Conservation (phyloP, 2,113 vertebrate species). For the Menura novaehollandiae region DNA sequence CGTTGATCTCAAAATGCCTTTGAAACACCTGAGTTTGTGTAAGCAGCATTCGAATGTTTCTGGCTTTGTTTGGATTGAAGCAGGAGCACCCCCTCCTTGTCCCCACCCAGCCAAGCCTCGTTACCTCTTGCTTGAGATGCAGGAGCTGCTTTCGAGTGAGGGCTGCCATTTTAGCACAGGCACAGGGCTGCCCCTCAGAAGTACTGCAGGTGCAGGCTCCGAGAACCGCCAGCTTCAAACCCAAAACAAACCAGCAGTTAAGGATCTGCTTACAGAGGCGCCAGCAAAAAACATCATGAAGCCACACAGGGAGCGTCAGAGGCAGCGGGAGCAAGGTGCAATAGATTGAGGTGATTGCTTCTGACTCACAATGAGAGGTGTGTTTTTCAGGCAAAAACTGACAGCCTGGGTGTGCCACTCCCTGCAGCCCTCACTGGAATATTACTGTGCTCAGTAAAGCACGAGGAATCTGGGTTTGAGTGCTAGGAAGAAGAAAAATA, state of each 20-base stretch:
- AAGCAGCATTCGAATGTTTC: background rate
- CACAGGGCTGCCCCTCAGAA: slow-evolving; percentile 70
- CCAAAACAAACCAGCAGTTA: background rate
- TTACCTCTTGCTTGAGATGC: slow-evolving; percentile 86
- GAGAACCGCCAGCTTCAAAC: slow-evolving; percentile 81
- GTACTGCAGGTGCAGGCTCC: slow-evolving; percentile 81
- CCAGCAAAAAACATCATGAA: background rate
- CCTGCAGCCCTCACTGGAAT: background rate
- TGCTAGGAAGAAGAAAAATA: background rate
- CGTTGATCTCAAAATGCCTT: background rate
- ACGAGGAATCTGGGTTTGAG: background rate
- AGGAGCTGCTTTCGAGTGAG: slow-evolving; percentile 81
- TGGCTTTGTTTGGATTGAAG: background rate
- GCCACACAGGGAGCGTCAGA: background rate
- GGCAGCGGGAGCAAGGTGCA: background rate
- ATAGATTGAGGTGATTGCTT: no score
- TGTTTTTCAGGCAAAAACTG: background rate
- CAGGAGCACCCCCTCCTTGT: background rate
- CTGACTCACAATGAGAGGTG: rapidly evolving
- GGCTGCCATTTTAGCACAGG: slow-evolving; percentile 80
- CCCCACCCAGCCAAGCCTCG: background rate
- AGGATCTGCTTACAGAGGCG: background rate
- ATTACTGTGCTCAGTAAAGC: background rate
- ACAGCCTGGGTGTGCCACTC: background rate
- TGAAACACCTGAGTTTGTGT: background rate